Evolutionary conservation across 1,140 invertebrate genomes (phyloP).

Genomic region (Conopomorpha cramerella): DNA sequence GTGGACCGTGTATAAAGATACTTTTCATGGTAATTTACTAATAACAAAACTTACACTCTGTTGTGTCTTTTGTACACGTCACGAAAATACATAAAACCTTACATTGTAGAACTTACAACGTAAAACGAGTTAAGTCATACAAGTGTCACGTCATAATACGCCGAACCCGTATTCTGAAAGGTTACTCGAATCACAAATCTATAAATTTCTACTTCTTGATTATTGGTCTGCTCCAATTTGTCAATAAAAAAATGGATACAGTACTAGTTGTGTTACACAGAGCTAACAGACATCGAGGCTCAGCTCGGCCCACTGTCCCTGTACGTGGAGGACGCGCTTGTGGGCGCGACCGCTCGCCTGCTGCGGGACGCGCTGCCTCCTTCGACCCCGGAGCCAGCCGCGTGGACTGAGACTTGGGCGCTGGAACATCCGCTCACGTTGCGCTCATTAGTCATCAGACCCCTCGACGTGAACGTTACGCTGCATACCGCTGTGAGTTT

Average conservation of each 20-base stretch:
- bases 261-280: no score
- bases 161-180: no score
- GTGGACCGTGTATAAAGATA: constrained; percentile 14
- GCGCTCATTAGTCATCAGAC: constrained; percentile 17
- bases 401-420: constrained; percentile 11
- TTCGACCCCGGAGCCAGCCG: constrained; percentile 2
- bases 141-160: no score
- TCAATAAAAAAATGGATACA: no score
- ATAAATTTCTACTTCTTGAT: no score
- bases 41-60: no score
- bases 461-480: constrained; percentile 30
- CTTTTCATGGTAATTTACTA: constrained; percentile 15
- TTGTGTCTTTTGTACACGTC: no score
- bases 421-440: constrained; percentile 20
- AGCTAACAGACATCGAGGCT: constrained; percentile 24
- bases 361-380: constrained; percentile 10
- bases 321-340: constrained; percentile 37
- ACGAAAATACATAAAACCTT: neutral
- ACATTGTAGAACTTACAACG: neutral
- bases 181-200: no score
- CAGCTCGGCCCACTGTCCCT: constrained; percentile 24
- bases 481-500: constrained; percentile 35
- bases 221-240: no score
- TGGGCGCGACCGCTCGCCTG: constrained; percentile 17
- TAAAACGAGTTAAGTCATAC: no score